A percentile compares a stretch with the other conserved stretches of the same genome.
These are phyloP conservation scores for Laupala kohalensis DNA, from an alignment of 1,140 invertebrate species.

Conservation along the genomic window DNA sequence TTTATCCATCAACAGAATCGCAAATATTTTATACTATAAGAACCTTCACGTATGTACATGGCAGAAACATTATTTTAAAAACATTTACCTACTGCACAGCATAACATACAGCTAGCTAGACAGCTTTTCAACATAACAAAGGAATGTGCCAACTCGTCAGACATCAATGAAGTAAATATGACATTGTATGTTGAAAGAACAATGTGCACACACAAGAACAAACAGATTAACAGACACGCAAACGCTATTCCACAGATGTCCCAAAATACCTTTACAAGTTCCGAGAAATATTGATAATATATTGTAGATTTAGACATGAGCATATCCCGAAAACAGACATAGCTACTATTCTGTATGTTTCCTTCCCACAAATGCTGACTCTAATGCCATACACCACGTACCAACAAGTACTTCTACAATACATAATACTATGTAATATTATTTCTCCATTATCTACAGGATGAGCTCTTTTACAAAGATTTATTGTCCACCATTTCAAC, in stretches of 20 bases:
- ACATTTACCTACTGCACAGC: too few species aligned
- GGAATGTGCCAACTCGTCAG: too few species aligned
- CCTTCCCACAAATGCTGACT: not conserved
- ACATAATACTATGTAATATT: not conserved
- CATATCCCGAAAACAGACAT: not conserved
- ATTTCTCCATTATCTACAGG: not conserved
- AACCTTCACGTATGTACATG: too few species aligned
- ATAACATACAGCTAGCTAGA: too few species aligned
- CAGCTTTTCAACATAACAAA: too few species aligned
- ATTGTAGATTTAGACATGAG: not conserved
- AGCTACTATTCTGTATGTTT: not conserved
- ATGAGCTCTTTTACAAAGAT: not conserved
- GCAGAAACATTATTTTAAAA: too few species aligned
- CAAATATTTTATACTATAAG: too few species aligned
- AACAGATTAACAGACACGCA: not conserved
- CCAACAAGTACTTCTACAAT: not conserved
- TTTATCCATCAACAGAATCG: not conserved
- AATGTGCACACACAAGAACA: not conserved
- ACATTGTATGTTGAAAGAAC: not conserved
- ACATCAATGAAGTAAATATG: not conserved
- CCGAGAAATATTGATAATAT: not conserved
- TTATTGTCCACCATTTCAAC: constrained; percentile 81
- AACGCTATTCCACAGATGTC: not conserved
- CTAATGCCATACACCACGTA: not conserved
- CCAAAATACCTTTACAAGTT: not conserved